Conservation (phyloP, 2,888 invertebrate genomes). For the Crepidodera aurea region DNA sequence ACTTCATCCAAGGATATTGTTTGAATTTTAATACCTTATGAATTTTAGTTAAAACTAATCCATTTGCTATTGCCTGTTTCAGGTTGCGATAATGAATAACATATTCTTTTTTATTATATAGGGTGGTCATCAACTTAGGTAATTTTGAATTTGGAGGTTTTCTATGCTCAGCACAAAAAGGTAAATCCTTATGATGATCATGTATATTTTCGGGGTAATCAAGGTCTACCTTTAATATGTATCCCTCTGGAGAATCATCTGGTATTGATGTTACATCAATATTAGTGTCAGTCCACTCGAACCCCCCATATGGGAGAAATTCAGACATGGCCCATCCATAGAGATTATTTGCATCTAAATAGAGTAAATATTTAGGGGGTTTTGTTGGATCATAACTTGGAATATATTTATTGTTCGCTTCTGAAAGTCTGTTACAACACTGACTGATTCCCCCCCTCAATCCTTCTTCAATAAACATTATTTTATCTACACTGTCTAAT, state of each 20-base stretch:
- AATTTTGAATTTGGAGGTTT: slow-evolving; percentile 33
- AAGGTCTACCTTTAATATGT: no score
- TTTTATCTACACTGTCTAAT: slow-evolving; percentile 49
- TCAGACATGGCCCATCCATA: slow-evolving; percentile 44
- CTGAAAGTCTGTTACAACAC: slow-evolving; percentile 47
- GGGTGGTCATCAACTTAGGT: slow-evolving; percentile 42
- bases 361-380: slow-evolving; percentile 2
- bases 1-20: slow-evolving; percentile 48
- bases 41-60: no score
- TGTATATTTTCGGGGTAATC: no score
- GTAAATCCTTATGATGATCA: no score
- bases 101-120: no score
- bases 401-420: slow-evolving; percentile 52
- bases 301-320: slow-evolving; percentile 44
- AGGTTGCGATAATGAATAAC: no score
- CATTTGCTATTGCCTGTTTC: no score
- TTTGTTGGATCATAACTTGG: slow-evolving; percentile 6
- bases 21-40: slow-evolving; percentile 4
- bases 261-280: slow-evolving; percentile 27
- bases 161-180: slow-evolving; percentile 46
- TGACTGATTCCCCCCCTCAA: slow-evolving; percentile 51
- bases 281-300: slow-evolving; percentile 23
- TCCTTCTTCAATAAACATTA: slow-evolving; percentile 48
- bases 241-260: slow-evolving; percentile 27
- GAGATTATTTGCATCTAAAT: slow-evolving; percentile 36